phyloP scores from a whole-genome alignment of 2,888 invertebrate species.

The Psylliodes chrysocephalus region DNA sequence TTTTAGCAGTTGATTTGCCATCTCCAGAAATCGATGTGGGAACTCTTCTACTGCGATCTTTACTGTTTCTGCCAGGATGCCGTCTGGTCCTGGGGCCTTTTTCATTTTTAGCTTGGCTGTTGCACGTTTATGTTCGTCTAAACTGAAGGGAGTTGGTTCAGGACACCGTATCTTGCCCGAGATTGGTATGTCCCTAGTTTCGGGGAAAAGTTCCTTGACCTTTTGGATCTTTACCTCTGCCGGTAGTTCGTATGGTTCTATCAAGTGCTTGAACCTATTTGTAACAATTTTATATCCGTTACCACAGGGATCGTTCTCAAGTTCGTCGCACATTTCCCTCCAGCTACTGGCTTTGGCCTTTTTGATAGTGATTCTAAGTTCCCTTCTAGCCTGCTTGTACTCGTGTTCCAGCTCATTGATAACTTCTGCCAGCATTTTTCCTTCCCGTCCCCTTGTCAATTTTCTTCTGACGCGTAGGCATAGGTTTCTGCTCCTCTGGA shows the following conservation, averaged over 20 bases:
- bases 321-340: not conserved
- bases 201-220: not conserved
- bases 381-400: not conserved
- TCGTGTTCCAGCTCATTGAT: not conserved
- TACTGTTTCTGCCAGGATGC: not conserved
- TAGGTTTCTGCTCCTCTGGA: not conserved
- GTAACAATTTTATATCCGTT: not conserved
- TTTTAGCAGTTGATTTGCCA: not conserved
- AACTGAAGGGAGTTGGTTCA: not conserved
- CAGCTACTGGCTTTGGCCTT: not conserved
- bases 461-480: not conserved
- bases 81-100: not conserved
- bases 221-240: not conserved
- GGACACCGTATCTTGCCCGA: not conserved
- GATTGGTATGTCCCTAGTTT: not conserved
- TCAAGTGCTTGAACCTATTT: not conserved
- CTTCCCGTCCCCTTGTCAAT: not conserved
- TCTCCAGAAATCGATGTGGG: not conserved
- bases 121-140: not conserved
- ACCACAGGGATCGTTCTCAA: not conserved
- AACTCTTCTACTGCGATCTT: not conserved
- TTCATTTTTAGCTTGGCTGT: not conserved
- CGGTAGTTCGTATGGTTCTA: not conserved
- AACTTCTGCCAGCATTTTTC: not conserved
- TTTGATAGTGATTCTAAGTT: not conserved